These are phyloP conservation scores for Callocephalon fimbriatum DNA, from an alignment of 2,113 vertebrate genomes.

Conservation along the genomic window DNA sequence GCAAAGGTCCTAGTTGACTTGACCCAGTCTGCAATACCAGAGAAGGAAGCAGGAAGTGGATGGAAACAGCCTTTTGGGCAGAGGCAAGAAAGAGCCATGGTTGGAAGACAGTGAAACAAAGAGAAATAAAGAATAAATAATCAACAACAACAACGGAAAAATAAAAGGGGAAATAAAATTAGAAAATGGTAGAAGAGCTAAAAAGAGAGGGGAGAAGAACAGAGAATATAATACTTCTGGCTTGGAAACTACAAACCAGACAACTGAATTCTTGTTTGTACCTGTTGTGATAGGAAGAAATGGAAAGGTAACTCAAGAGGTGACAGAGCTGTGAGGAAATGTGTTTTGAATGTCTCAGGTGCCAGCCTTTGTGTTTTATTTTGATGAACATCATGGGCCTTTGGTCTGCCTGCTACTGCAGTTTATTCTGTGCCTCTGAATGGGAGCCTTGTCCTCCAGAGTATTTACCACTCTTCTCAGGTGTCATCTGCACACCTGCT, in stretches of 20 bases:
- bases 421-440: not conserved
- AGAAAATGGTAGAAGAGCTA: not conserved
- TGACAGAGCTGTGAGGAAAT: not conserved
- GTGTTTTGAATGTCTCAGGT: not conserved
- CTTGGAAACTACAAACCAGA: not conserved
- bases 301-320: not conserved
- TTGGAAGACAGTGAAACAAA: not conserved
- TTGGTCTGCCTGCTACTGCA: not conserved
- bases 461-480: not conserved
- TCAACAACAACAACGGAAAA: not conserved
- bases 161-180: accelerated
- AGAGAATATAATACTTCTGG: not conserved
- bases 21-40: not conserved
- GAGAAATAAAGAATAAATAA: not conserved
- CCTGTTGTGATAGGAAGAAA: not conserved
- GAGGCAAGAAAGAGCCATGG: not conserved
- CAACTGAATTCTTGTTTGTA: not conserved
- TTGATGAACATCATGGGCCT: not conserved
- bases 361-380: not conserved
- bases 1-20: not conserved
- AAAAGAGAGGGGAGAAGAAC: not conserved
- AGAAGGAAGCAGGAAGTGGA: not conserved
- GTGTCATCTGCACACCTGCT: not conserved
- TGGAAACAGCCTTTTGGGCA: not conserved
- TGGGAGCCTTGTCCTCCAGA: not conserved